Conservation (phyloP, 2,888 invertebrate species). For the Pammene aurita region DNA sequence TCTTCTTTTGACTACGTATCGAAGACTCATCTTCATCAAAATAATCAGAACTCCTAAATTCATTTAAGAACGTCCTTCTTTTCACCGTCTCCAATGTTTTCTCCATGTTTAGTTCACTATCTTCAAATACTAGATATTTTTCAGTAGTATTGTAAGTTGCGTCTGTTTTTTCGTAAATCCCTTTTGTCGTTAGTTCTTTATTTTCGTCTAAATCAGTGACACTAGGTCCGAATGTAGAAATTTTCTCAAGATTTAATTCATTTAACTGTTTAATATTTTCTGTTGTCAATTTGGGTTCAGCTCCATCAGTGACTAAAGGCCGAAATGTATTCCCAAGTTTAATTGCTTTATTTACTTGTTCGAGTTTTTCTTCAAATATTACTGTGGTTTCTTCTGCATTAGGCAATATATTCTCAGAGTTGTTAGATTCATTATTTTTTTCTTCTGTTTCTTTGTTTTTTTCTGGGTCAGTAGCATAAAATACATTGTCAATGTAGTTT, state of each 20-base stretch:
- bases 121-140: background rate
- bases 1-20: constrained; percentile 51
- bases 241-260: background rate
- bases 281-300: background rate
- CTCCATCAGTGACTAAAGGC: no score
- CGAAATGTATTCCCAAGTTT: no score
- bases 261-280: background rate
- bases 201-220: background rate
- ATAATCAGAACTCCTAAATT: constrained; percentile 47
- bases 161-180: background rate
- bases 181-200: background rate
- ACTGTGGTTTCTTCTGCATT: no score
- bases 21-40: constrained; percentile 60
- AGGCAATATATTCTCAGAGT: no score
- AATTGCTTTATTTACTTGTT: no score
- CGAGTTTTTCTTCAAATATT: background rate
- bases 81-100: background rate
- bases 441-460: no score
- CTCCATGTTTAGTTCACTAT: background rate
- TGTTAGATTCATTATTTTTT: no score
- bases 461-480: background rate
- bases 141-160: background rate
- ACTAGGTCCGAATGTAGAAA: background rate
- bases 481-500: constrained; percentile 52
- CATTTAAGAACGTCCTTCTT: background rate